These are phyloP conservation scores for Fulica atra DNA, from an alignment of 2,113 vertebrate genomes.

Conservation along the genomic window DNA sequence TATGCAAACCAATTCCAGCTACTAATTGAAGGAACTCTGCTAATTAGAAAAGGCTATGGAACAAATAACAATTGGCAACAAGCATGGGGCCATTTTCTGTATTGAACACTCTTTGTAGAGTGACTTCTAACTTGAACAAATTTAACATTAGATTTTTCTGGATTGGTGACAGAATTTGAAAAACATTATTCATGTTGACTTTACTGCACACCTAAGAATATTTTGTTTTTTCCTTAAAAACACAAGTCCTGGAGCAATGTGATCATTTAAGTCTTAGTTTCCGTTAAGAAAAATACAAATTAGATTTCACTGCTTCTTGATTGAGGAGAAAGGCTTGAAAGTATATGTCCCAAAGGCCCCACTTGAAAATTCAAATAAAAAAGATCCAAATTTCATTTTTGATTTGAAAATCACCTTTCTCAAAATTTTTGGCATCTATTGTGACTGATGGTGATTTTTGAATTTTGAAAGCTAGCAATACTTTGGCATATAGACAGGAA, in stretches of 20 bases:
- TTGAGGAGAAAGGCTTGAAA: neutral
- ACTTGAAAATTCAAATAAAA: neutral
- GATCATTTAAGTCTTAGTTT: neutral
- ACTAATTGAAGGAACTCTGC: slow-evolving; percentile 51
- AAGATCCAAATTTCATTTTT: neutral
- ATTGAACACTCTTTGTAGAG: neutral
- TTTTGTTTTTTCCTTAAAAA: neutral
- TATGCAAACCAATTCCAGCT: slow-evolving; percentile 37
- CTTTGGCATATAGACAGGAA: neutral
- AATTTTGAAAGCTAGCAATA: neutral
- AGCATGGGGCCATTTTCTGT: neutral
- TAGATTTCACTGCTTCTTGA: neutral
- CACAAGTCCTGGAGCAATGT: neutral
- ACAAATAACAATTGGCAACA: slow-evolving; percentile 41
- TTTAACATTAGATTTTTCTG: neutral
- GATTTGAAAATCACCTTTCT: neutral
- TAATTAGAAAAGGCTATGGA: slow-evolving; percentile 35
- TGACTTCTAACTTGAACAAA: neutral
- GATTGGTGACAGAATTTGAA: neutral
- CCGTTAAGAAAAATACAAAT: neutral
- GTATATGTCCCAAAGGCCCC: neutral
- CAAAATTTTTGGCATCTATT: neutral
- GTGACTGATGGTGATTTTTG: neutral
- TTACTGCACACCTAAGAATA: neutral
- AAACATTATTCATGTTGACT: neutral